These are phyloP conservation scores for Polypedilum vanderplanki DNA, from an alignment of 1,140 invertebrate genomes.

Conservation along the genomic window DNA sequence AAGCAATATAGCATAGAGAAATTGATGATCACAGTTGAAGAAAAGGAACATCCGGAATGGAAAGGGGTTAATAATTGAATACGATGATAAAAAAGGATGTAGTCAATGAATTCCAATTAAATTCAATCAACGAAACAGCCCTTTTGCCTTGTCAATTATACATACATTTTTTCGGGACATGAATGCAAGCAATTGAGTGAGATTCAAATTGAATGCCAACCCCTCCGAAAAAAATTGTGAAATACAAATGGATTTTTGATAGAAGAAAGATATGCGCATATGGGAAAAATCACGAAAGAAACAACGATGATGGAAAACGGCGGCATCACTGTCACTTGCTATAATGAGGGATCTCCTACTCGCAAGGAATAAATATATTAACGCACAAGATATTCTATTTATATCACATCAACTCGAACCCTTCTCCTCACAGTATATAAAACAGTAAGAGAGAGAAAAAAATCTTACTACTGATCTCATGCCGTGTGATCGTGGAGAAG, in stretches of 20 bases:
- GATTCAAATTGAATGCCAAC: not conserved
- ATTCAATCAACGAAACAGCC: constrained; percentile 21
- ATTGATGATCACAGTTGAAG: not conserved
- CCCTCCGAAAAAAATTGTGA: not conserved
- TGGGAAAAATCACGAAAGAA: constrained; percentile 25
- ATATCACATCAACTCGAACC: not conserved
- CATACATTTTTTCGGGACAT: not conserved
- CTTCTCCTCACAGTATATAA: not conserved
- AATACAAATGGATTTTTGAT: constrained; percentile 20
- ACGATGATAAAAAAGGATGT: constrained; percentile 26
- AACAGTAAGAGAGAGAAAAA: not conserved
- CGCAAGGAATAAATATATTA: not conserved
- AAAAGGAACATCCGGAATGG: constrained; percentile 10
- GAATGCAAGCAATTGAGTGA: not conserved
- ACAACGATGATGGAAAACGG: constrained; percentile 5
- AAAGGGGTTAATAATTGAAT: not conserved
- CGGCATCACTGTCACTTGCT: constrained; percentile 20
- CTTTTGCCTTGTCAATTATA: constrained; percentile 22
- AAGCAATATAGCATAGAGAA: not conserved
- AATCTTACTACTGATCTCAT: not conserved
- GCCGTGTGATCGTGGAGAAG: not conserved
- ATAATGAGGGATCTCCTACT: constrained; percentile 7
- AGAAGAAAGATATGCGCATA: not conserved
- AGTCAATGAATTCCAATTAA: constrained; percentile 25
- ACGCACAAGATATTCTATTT: not conserved